A percentile compares a stretch with the other conserved stretches of the same genome.
Conservation (phyloP, 2,797 vertebrate species). For the Triplophysa bombifrons region DNA sequence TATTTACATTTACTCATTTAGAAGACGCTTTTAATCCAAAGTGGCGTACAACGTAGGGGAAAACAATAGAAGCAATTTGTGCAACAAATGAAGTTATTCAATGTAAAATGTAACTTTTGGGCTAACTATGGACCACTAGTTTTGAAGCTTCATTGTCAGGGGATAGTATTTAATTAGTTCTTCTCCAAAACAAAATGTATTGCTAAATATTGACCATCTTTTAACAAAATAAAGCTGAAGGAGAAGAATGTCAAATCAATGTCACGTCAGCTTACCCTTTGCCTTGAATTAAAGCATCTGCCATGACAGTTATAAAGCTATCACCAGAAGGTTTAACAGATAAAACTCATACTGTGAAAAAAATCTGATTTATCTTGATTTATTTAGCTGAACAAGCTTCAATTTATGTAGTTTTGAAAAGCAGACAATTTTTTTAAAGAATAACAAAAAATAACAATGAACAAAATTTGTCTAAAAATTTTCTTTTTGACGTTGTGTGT, state of each 20-base stretch:
- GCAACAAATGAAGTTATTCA: too few species aligned
- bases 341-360: slow-evolving; percentile 15
- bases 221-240: background rate
- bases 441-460: too few species aligned
- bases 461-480: too few species aligned
- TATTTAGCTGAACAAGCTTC: background rate
- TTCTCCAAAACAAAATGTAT: background rate
- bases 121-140: background rate
- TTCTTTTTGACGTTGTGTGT: too few species aligned
- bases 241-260: background rate
- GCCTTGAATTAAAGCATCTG: slow-evolving; percentile 55
- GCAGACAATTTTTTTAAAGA: too few species aligned
- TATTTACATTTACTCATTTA: background rate
- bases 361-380: background rate
- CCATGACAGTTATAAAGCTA: slow-evolving; percentile 43
- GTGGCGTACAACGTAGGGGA: too few species aligned
- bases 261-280: slow-evolving; percentile 32
- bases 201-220: background rate
- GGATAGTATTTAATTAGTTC: background rate
- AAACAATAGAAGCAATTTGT: too few species aligned
- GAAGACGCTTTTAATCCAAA: too few species aligned
- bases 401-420: background rate
- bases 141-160: background rate
- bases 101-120: background rate
- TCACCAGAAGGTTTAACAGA: slow-evolving; percentile 33